Evolutionary conservation across 2,888 invertebrate species (phyloP), one percentile per base, ranked within the genome.

Genomic region (Apotomis capreana): DNA sequence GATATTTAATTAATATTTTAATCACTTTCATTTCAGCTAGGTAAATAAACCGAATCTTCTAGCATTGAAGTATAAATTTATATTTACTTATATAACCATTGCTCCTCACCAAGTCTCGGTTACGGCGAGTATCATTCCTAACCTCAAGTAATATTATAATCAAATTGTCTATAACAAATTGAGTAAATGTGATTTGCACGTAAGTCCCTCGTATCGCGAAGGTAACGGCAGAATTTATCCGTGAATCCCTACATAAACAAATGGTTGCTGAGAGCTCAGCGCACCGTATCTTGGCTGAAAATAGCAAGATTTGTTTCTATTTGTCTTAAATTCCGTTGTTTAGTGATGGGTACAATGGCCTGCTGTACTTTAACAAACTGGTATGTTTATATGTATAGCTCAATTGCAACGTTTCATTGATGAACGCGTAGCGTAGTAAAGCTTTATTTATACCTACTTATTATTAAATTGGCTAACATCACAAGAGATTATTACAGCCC

Each of bases 291-390:
- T 36, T 12, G 12, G 9, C 52, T 40, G n/a, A 40, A 68, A 68
- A 59, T 59, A 59, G 51, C 49, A 8, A 40, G 51, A 59, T 68
- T 58, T 46, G 13, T 36, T 67, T 37, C n/a, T 4, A 58, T 68
- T 68, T 40, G 15, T 12, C 58, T 58, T 59, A 15, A 67, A 58
- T 37, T 57, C 57, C 9, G 15, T 9, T 46, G 15, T 64, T 55
- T 40, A 55, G 54, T 10, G 26, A 3, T 37, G 6, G 37, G 9
- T 8, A n/a, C 10, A 10, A 49, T 49, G 40, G 9, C 10, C 9
- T 49, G 49, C 10, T 49, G 9, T 9, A 12, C 49, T 40, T 40
- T 49, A 49, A 49, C 10, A 3, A 4, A 6, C 9, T 46, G 49
- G 9, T 49, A 49, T 49, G 10, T 49, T 46, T 40, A 6, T 6